A percentile compares a stretch with the other conserved stretches of the same genome.
These are phyloP conservation scores for Sarcophaga variegata DNA, from an alignment of 2,888 invertebrate species.

Conservation along the genomic window DNA sequence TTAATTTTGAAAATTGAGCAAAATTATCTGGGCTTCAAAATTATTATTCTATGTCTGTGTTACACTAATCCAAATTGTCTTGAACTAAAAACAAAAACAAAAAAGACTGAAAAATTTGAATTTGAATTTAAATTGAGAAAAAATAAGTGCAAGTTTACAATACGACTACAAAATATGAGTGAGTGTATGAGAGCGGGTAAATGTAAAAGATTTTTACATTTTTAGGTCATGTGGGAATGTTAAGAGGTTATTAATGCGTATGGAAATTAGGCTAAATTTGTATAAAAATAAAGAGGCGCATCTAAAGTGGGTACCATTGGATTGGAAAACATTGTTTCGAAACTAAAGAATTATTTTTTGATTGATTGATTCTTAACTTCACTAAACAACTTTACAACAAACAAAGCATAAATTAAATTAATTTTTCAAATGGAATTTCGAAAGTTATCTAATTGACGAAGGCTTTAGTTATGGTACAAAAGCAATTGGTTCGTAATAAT, in stretches of 20 bases:
- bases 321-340: too few relatives aligned
- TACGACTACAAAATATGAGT: neutral
- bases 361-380: too few relatives aligned
- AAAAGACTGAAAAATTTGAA: slow-evolving; percentile 22
- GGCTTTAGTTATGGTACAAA: too few relatives aligned
- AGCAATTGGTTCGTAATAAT: too few relatives aligned
- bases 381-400: too few relatives aligned
- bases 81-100: neutral
- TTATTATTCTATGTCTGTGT: neutral
- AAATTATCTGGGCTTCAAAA: slow-evolving; percentile 55
- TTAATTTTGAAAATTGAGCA: slow-evolving; percentile 63
- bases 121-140: slow-evolving; percentile 1
- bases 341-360: too few relatives aligned
- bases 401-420: too few relatives aligned
- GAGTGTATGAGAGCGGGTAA: neutral
- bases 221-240: slow-evolving; percentile 64
- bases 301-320: too few relatives aligned
- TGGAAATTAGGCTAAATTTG: slow-evolving; percentile 18
- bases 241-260: slow-evolving; percentile 26
- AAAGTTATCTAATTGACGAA: too few relatives aligned
- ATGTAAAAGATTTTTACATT: neutral
- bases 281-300: neutral
- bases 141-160: slow-evolving; percentile 45
- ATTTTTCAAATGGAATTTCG: too few relatives aligned
- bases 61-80: slow-evolving; percentile 43